phyloP scores from a whole-genome alignment of 2,113 vertebrate genomes.

The Hymenochirus boettgeri region DNA sequence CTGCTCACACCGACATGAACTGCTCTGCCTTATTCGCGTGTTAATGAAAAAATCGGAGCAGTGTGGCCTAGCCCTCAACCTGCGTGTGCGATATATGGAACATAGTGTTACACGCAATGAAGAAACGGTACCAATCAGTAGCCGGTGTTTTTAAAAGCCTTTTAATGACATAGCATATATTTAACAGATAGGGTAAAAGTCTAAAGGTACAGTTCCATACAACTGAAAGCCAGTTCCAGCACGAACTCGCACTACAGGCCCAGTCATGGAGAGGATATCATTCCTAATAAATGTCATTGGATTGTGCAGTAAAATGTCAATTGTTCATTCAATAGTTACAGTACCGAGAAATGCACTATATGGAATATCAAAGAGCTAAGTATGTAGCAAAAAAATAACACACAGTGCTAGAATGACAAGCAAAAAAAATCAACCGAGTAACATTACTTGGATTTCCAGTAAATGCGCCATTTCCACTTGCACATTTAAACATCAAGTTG shows the following conservation, averaged over 20 bases:
- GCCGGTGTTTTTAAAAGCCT: constrained; percentile 84
- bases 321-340: constrained; percentile 87
- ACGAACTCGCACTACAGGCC: constrained; percentile 70
- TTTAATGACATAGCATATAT: constrained; percentile 98
- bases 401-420: constrained; percentile 83
- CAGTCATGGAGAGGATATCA: constrained; percentile 69
- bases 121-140: constrained; percentile 4
- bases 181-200: constrained; percentile 87
- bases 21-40: too few relatives aligned
- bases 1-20: too few relatives aligned
- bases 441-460: constrained; percentile 79
- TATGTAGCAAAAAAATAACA: constrained; percentile 84
- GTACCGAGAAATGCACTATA: constrained; percentile 91
- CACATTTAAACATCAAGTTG: constrained; percentile 77
- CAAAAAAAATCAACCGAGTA: constrained; percentile 79
- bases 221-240: constrained; percentile 77
- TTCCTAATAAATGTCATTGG: constrained; percentile 79
- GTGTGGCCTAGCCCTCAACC: too few relatives aligned
- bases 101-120: too few relatives aligned
- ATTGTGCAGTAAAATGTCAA: constrained; percentile 95
- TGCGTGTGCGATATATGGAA: too few relatives aligned
- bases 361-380: constrained; percentile 93
- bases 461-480: constrained; percentile 81
- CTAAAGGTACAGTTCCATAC: constrained; percentile 89
- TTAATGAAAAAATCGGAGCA: too few relatives aligned